Conservation (phyloP, 1,140 invertebrate genomes). For the Temnothorax nylanderi region DNA sequence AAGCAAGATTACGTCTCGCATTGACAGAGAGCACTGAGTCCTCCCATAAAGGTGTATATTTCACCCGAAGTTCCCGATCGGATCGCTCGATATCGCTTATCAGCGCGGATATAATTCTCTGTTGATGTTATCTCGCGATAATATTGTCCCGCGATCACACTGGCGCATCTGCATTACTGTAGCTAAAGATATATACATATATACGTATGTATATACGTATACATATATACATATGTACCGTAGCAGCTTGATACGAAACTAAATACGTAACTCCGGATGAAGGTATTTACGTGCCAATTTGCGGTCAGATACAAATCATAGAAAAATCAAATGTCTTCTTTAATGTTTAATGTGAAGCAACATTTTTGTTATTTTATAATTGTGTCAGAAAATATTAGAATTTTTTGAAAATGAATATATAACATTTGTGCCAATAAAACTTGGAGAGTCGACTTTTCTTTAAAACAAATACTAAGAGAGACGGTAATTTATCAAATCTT, state of each 20-base stretch:
- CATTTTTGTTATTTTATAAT: background rate
- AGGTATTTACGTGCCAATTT: background rate
- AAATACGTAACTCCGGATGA: background rate
- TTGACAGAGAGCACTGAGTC: background rate
- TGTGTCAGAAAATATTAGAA: background rate
- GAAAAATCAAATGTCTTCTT: background rate
- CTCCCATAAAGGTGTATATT: background rate
- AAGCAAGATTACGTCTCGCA: background rate
- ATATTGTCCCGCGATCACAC: conserved; percentile 40
- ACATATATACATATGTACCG: background rate
- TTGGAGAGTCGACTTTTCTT: background rate
- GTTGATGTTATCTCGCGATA: conserved; percentile 37
- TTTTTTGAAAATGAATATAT: background rate
- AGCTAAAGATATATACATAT: background rate
- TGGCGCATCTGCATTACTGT: conserved; percentile 28
- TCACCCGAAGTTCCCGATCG: background rate
- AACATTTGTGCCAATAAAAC: background rate
- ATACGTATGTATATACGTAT: background rate
- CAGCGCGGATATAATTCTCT: conserved; percentile 5
- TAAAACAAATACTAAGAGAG: background rate
- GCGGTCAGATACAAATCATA: background rate
- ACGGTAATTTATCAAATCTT: background rate
- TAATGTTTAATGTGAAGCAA: background rate
- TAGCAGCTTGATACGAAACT: background rate
- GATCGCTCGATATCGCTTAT: conserved; percentile 25